These are phyloP conservation scores for Drosophila austrosaltans DNA, from an alignment of 2,888 invertebrate species.

Conservation along the genomic window DNA sequence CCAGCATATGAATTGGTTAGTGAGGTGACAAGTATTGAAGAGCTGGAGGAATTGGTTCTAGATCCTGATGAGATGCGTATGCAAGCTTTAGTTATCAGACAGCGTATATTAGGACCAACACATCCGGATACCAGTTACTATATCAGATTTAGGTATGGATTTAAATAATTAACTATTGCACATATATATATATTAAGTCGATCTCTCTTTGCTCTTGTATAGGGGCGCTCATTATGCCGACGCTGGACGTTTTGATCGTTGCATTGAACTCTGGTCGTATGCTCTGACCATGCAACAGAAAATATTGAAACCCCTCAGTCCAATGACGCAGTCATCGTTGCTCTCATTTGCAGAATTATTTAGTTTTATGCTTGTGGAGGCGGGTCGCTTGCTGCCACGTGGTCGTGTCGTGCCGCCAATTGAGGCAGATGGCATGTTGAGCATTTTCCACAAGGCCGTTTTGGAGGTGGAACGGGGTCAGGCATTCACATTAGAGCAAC, in stretches of 20 bases:
- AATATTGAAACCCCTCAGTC: conserved; percentile 95
- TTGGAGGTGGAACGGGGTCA: conserved; percentile 87
- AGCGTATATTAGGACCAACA: conserved; percentile 94
- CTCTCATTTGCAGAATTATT: conserved; percentile 97
- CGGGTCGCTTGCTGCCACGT: conserved; percentile 88
- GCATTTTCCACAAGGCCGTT: conserved; percentile 93
- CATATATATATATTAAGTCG: too few species aligned
- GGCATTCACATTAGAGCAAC: conserved; percentile 70
- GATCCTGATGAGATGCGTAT: conserved; percentile 98
- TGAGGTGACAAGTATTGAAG: conserved; percentile 91
- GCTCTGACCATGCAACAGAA: conserved; percentile 98
- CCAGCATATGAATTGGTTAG: conserved; percentile 94
- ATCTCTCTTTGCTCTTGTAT: conserved; percentile 3
- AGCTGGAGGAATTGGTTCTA: conserved; percentile 92
- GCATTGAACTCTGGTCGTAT: conserved; percentile 98
- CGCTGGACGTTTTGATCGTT: conserved; percentile 95
- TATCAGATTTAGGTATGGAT: conserved; percentile 88
- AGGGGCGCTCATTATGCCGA: conserved; percentile 97
- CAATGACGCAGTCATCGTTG: conserved; percentile 96
- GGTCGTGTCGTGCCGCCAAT: conserved; percentile 91
- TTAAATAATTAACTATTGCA: conserved; percentile 33
- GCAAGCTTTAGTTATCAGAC: conserved; percentile 96
- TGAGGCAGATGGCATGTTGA: conserved; percentile 91
- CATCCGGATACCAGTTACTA: conserved; percentile 99
- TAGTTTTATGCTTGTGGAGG: conserved; percentile 96